Evolutionary conservation across 2,888 invertebrate species (phyloP), one percentile per base, ranked within the genome.

Genomic region (Ecdyonurus torrentis): DNA sequence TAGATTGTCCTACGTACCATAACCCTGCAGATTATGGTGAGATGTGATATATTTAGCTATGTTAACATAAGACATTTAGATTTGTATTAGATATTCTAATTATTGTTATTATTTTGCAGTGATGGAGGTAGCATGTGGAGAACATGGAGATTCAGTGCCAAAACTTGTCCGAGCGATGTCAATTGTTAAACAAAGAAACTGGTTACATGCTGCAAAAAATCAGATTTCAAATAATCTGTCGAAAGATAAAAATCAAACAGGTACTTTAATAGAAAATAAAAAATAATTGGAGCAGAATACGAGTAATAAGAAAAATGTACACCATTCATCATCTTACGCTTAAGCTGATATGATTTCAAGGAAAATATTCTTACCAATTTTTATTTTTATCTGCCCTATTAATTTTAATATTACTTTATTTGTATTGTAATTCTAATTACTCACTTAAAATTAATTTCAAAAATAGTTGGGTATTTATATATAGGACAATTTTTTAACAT

Each of bases 1-100:
- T 94, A 61, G 84, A 90, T 66, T 96, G 96, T 75, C 96, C 96
- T 0, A 86, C 91, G 70, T 96, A 95, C 72, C 95, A 96, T 78
- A 97, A 97, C 76, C 96, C 96, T 61, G 95, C 96, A 62, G 96
- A 96, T 81, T 97, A 92, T 74, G 87, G 91, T 91, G 22, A 5
- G 37, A 58, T 2, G 50, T 61, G 53, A 7, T 7, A n/a, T n/a
- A n/a, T n/a, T n/a, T n/a, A n/a, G n/a, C n/a, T n/a, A n/a, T n/a
- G n/a, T n/a, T n/a, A n/a, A n/a, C n/a, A n/a, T n/a, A n/a, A n/a
- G n/a, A n/a, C n/a, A n/a, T n/a, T n/a, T n/a, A n/a, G n/a, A n/a
- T 50, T 50, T 50, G 7, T 50, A 10, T 50, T 50, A 2, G 10
- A 22, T 52, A 58, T 0, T 61, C 22, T 55, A 23, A 61, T 25